Base-by-base conservation (phyloP, 2,113 vertebrate genomes). In the Beaufortia kweichowensis region DNA sequence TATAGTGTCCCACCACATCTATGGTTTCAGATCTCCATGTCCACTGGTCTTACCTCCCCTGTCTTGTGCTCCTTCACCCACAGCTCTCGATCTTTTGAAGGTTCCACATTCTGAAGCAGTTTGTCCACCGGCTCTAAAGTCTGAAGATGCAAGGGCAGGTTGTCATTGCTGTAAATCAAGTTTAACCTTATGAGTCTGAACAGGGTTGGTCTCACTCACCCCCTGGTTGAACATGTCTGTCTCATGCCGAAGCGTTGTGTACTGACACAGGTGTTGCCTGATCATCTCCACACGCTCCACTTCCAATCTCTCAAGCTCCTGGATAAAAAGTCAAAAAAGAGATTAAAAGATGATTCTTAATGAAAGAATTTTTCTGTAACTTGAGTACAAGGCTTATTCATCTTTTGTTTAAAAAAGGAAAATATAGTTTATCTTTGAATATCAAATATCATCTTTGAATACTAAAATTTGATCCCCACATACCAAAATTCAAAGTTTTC, bases 141-240 rank as follows among this genome's bases (percentile, higher is more conserved):
- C 97, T 99, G 90, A 75, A 92, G n/a, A 29, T 26, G 84, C 15
- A 74, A 78, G 81, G 75, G 67, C 15, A 26, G 12, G 43, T 0
- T n/a, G n/a, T 70, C 21, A 6, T 56, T 17, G 15, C 21, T 70
- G n/a, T n/a, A n/a, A n/a, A n/a, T n/a, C n/a, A n/a, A n/a, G n/a
- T n/a, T n/a, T n/a, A n/a, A n/a, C n/a, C n/a, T n/a, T n/a, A n/a
- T n/a, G n/a, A n/a, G n/a, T n/a, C n/a, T 24, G 48, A 5, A 21
- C 11, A 29, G 9, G 24, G 9, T 19, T 43, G 21, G 75, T 57
- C 19, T 26, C 10, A 93, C 97, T 96, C 84, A 99, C 97, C 14
- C 97, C 96, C 93, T 99, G 97, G 93, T 99, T 99, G 91, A 99
- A 99, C 97, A 99, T 99, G 89, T 98, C 97, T 0, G 97, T 98